Evolutionary conservation across 2,113 vertebrate species (phyloP), one percentile per base, ranked within the genome.

Genomic region (Genyomyrus donnyi): DNA sequence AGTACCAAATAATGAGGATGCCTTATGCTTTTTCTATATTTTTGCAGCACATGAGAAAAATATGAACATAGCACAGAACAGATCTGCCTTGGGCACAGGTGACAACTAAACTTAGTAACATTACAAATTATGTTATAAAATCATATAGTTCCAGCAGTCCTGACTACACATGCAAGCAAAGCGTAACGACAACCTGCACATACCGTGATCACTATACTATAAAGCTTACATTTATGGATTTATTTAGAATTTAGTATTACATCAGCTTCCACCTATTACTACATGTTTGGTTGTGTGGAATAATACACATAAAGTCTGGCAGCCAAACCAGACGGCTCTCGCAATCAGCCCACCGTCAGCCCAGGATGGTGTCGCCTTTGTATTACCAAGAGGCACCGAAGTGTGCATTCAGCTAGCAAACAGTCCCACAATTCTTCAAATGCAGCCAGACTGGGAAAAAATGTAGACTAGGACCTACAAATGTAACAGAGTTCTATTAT

Each of bases 341-440:
- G n/a, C 58, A 8, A n/a, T 62, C 24, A 62, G 24, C 58, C 8
- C 58, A 62, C 58, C 24, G 0, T 42, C 39, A 42, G 39, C 39
- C 39, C 39, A 17, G 74, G 74, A 42, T 80, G 15, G 56, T 70
- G 58, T 90, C n/a, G 46, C 50, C 9, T 90, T 52, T 31, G 42
- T 70, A 7, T 86, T 90, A 53, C 35, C 84, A 90, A 21, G 6
- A 27, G 53, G 53, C 45, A 90, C 45, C 19, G 39, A 87, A 87
- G 89, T 49, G 80, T 62, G 53, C n/a, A n/a, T 90, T 35, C 83
- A 62, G 56, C 42, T 46, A 66, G 52, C 15, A 87, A 90, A 86
- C 5, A n/a, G 9, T 52, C 15, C 9, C 5, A 35, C 48, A 48
- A 70, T 42, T 31, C 53, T 70, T 11, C 45, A 66, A 35, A 86